Evolutionary conservation across 2,888 invertebrate species (phyloP).

Genomic region (Rapana venosa): DNA sequence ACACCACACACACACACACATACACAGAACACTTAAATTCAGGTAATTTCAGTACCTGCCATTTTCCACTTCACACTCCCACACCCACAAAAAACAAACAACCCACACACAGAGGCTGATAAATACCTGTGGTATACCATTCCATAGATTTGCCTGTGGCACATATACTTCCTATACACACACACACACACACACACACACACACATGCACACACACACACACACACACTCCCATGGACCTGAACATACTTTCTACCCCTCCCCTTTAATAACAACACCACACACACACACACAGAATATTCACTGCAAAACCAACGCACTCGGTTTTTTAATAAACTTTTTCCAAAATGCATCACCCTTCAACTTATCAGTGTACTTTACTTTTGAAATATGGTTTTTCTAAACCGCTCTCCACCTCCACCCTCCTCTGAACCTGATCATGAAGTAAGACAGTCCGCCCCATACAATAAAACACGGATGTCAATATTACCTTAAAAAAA

Average conservation of each 20-base stretch:
- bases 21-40: not conserved
- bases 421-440: no score
- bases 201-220: conserved; percentile 31
- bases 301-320: no score
- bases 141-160: not conserved
- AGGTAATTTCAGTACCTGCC: not conserved
- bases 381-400: no score
- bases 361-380: no score
- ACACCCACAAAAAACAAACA: no score
- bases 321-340: no score
- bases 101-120: not conserved
- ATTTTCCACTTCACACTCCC: not conserved
- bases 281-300: no score
- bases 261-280: not conserved
- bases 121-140: not conserved
- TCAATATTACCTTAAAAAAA: no score
- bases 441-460: no score
- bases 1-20: not conserved
- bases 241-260: not conserved
- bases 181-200: conserved; percentile 14
- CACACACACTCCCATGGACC: not conserved
- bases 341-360: no score
- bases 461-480: no score
- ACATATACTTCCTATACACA: not conserved
- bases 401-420: no score